phyloP scores from a whole-genome alignment of 2,888 invertebrate genomes.

The Hyppa rectilinea region DNA sequence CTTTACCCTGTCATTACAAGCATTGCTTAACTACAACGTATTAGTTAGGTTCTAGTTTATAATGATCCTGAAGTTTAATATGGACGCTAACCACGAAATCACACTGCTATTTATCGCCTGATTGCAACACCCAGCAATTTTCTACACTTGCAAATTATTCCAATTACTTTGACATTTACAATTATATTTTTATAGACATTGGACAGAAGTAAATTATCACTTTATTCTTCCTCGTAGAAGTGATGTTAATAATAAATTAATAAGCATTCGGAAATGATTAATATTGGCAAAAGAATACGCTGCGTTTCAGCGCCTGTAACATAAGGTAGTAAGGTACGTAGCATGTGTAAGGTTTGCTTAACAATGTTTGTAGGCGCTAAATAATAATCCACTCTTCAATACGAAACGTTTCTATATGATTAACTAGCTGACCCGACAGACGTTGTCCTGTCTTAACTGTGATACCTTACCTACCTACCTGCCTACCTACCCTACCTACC shows the following conservation, averaged over 20 bases:
- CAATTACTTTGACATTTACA: conserved; percentile 32
- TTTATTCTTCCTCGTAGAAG: background rate
- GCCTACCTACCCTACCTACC: too few species aligned
- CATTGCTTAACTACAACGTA: conserved; percentile 25
- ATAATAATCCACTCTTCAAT: too few species aligned
- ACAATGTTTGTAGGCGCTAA: conserved; percentile 15
- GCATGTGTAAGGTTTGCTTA: background rate
- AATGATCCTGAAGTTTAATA: conserved; percentile 55
- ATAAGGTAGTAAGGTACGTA: too few species aligned
- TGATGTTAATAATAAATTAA: background rate
- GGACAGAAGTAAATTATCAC: background rate
- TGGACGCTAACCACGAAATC: conserved; percentile 54
- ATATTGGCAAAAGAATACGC: background rate
- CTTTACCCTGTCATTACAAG: conserved; percentile 27
- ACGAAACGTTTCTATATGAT: too few species aligned
- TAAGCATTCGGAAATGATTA: background rate
- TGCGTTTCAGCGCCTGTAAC: conserved; percentile 14
- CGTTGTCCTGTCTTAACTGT: too few species aligned
- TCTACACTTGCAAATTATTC: conserved; percentile 28
- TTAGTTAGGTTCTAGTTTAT: conserved; percentile 41
- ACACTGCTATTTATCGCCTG: conserved; percentile 46
- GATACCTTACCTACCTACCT: too few species aligned
- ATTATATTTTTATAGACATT: background rate
- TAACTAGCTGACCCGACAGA: too few species aligned
- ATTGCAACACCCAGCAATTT: conserved; percentile 34